Evolutionary conservation across 2,888 invertebrate species (phyloP).

Genomic region (Aquatica leii): DNA sequence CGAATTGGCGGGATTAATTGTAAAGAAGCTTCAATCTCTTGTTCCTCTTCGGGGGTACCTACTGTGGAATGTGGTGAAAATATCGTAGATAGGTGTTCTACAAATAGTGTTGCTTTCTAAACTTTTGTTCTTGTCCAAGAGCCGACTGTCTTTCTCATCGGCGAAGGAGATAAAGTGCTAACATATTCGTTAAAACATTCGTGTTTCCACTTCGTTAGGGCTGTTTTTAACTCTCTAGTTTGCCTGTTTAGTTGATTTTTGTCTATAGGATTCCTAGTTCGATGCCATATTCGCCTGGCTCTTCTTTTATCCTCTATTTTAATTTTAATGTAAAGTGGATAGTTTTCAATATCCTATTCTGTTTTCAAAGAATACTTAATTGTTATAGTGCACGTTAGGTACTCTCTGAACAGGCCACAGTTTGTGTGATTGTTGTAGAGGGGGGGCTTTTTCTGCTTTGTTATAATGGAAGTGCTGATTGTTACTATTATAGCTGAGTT

Average conservation of each 20-base stretch:
- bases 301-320: background rate
- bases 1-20: background rate
- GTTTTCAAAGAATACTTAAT: slow-evolving; percentile 13
- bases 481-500: slow-evolving; percentile 14
- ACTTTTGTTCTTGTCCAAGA: background rate
- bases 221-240: too few species aligned
- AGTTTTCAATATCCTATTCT: slow-evolving; percentile 12
- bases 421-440: slow-evolving; percentile 32
- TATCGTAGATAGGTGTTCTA: slow-evolving; percentile 1
- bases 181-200: too few species aligned
- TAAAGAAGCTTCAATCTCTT: background rate
- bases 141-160: background rate
- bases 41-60: background rate
- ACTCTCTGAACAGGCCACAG: slow-evolving; percentile 31
- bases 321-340: too few species aligned
- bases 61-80: background rate
- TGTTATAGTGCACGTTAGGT: slow-evolving; percentile 19
- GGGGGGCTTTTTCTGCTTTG: slow-evolving; percentile 16
- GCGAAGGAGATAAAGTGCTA: background rate
- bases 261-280: background rate
- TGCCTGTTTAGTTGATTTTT: too few species aligned
- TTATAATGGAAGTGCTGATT: slow-evolving; percentile 14
- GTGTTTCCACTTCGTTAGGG: too few species aligned
- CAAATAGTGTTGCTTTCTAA: background rate
- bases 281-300: background rate